A percentile compares a stretch with the other conserved stretches of the same genome.
Evolutionary conservation across 2,113 vertebrate species (phyloP).

Genomic region (Tachysurus vachellii): DNA sequence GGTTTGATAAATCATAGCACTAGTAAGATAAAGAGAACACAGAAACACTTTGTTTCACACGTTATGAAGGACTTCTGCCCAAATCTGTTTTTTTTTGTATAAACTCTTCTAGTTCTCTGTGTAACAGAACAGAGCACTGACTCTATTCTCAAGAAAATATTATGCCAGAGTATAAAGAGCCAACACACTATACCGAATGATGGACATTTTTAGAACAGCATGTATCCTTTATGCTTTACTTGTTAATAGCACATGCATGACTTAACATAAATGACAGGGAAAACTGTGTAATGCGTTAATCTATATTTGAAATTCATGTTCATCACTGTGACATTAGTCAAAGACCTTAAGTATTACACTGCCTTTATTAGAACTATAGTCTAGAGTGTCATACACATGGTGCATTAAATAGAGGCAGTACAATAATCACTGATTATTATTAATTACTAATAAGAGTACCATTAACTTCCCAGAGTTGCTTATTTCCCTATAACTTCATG

Average conservation of each 20-base stretch:
- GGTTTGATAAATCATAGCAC: conserved; percentile 9
- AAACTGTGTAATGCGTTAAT: conserved; percentile 1
- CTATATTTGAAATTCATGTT: not conserved
- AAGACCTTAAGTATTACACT: not conserved
- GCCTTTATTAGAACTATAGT: not conserved
- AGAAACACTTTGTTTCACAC: conserved; percentile 2
- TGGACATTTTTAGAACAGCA: not conserved
- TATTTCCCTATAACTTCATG: not conserved
- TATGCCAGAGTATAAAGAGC: not conserved
- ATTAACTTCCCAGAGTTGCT: not conserved
- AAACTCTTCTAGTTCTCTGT: not conserved
- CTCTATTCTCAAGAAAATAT: not conserved
- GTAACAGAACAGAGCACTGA: conserved; percentile 9
- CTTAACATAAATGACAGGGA: not conserved
- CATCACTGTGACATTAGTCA: not conserved
- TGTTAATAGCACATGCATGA: too few species aligned
- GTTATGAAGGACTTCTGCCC: not conserved
- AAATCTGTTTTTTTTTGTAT: not conserved
- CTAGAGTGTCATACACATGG: not conserved
- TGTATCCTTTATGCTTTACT: not conserved
- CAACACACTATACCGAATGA: not conserved
- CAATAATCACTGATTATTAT: not conserved
- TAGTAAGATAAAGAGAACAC: not conserved
- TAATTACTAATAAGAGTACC: not conserved
- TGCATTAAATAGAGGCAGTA: not conserved